Conservation (phyloP, 2,113 vertebrate species). For the Aptenodytes patagonicus region DNA sequence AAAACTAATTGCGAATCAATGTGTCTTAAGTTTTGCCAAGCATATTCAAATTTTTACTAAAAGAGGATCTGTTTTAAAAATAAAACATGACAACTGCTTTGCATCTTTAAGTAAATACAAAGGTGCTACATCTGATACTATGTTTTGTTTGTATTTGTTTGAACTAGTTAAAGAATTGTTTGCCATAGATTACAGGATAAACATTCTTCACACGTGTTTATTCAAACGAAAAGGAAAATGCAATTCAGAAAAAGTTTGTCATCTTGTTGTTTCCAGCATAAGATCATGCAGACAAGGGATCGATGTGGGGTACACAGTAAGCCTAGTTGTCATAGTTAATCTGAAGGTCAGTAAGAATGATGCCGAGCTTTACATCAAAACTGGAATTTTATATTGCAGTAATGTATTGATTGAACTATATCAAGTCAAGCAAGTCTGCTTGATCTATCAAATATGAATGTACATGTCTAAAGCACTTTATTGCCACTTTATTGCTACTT, state of each 20-base stretch:
- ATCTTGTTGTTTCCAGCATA: background rate
- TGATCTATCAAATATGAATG: background rate
- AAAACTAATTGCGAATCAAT: background rate
- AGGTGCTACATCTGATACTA: background rate
- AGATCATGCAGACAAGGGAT: background rate
- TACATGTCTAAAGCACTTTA: background rate
- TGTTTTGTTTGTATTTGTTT: background rate
- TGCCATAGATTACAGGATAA: background rate
- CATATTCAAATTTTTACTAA: background rate
- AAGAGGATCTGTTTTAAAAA: background rate
- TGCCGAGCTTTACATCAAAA: background rate
- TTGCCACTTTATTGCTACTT: background rate
- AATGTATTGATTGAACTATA: too few species aligned
- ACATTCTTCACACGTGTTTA: background rate
- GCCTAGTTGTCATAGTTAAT: constrained; percentile 24
- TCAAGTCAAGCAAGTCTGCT: too few species aligned
- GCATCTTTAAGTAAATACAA: background rate
- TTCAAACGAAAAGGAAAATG: background rate
- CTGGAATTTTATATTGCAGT: background rate
- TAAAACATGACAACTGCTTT: background rate
- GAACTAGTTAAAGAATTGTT: background rate
- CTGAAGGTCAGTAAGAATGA: constrained; percentile 9
- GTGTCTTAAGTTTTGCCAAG: background rate
- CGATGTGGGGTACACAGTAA: background rate
- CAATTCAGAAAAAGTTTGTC: background rate